A percentile compares a stretch with the other conserved stretches of the same genome.
phyloP scores from a whole-genome alignment of 2,888 invertebrate genomes.

The Cartodere bifasciata region DNA sequence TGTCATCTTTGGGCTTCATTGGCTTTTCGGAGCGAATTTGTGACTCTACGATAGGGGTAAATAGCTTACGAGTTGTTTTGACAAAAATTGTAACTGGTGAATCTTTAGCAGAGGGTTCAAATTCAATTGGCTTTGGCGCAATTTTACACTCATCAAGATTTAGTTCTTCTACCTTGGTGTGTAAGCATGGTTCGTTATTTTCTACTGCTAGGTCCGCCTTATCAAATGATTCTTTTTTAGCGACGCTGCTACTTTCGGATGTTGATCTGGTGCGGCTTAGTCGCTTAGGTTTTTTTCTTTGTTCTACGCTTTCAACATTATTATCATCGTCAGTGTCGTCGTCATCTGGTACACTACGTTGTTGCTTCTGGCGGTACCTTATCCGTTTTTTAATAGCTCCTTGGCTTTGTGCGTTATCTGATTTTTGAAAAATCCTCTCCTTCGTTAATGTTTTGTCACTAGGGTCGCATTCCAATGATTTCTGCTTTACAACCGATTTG shows the following conservation, averaged over 20 bases:
- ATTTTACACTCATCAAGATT: too few relatives aligned
- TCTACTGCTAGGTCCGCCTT: too few relatives aligned
- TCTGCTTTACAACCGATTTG: slow-evolving; percentile 14
- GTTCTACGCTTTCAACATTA: slow-evolving; percentile 7
- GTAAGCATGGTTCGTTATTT: too few relatives aligned
- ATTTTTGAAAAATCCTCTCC: slow-evolving; percentile 17
- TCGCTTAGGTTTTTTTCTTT: slow-evolving; percentile 19
- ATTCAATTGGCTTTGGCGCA: slow-evolving; percentile 9
- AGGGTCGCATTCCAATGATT: slow-evolving; percentile 18
- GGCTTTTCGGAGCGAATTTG: neutral
- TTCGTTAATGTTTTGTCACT: slow-evolving; percentile 14
- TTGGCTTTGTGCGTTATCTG: slow-evolving; percentile 20
- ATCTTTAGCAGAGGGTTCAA: slow-evolving; percentile 18
- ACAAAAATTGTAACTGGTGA: slow-evolving; percentile 53
- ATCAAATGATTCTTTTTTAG: too few relatives aligned
- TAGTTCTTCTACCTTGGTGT: too few relatives aligned
- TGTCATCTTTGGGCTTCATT: too few relatives aligned
- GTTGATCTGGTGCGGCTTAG: slow-evolving; percentile 20
- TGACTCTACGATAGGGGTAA: slow-evolving; percentile 45
- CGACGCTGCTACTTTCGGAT: slow-evolving; percentile 16
- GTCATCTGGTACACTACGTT: slow-evolving; percentile 22
- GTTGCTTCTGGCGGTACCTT: slow-evolving; percentile 26
- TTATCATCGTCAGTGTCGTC: slow-evolving; percentile 23
- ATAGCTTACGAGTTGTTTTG: slow-evolving; percentile 68
- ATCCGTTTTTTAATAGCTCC: slow-evolving; percentile 30